Percentiles rank a stretch among this genome's conserved stretches.
These are phyloP conservation scores for Drosophila quasianomalipes DNA, from an alignment of 2,888 invertebrate genomes.

Conservation along the genomic window DNA sequence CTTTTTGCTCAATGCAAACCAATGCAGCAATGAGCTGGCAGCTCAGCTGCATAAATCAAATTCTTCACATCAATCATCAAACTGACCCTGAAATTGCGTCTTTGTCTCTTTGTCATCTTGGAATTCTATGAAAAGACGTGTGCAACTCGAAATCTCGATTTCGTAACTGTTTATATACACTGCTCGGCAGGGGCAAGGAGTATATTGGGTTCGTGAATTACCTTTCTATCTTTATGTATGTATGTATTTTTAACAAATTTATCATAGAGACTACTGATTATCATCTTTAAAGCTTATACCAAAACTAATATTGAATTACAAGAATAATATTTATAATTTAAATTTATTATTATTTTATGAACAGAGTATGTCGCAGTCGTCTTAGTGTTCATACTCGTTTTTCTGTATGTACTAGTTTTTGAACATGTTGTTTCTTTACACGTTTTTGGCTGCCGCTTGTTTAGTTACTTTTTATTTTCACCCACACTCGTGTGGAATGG, in stretches of 20 bases:
- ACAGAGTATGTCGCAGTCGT: slow-evolving; percentile 11
- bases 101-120: slow-evolving; percentile 47
- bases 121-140: slow-evolving; percentile 44
- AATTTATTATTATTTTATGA: neutral
- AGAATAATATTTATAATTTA: neutral
- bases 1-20: slow-evolving; percentile 4
- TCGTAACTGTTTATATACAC: slow-evolving; percentile 63
- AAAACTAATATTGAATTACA: neutral
- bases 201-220: neutral
- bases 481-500: slow-evolving; percentile 62
- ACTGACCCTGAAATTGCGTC: slow-evolving; percentile 68
- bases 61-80: slow-evolving; percentile 59
- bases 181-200: neutral
- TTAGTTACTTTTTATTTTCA: slow-evolving; percentile 74
- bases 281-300: neutral
- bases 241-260: neutral
- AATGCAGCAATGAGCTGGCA: slow-evolving; percentile 36
- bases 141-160: slow-evolving; percentile 59
- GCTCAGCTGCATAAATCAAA: slow-evolving; percentile 67
- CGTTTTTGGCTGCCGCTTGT: slow-evolving; percentile 41
- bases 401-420: slow-evolving; percentile 20
- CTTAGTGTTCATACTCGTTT: neutral
- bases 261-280: neutral
- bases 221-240: neutral
- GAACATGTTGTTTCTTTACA: slow-evolving; percentile 44